A percentile compares a stretch with the other conserved stretches of the same genome.
These are phyloP conservation scores for Pseudoips prasinana DNA, from an alignment of 2,888 invertebrate genomes.

Conservation along the genomic window DNA sequence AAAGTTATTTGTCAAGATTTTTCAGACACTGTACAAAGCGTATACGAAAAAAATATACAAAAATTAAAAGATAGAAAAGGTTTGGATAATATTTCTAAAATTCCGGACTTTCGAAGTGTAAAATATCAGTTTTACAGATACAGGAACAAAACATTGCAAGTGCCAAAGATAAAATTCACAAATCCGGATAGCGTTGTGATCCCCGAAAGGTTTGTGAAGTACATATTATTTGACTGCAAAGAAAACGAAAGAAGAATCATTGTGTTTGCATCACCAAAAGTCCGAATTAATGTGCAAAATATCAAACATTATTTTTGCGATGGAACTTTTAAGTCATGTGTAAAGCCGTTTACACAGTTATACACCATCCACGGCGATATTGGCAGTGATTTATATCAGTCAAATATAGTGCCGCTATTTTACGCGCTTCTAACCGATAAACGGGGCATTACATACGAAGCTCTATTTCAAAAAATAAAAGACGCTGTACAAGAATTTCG, in stretches of 20 bases:
- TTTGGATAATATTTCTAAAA: background rate
- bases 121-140: background rate
- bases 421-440: slow-evolving; percentile 12
- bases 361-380: slow-evolving; percentile 14
- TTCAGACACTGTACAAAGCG: too few relatives aligned
- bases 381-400: slow-evolving; percentile 6
- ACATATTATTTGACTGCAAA: background rate
- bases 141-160: background rate
- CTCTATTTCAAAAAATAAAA: slow-evolving; percentile 11
- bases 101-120: background rate
- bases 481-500: slow-evolving; percentile 7
- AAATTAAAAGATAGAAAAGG: background rate
- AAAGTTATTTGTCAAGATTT: too few relatives aligned
- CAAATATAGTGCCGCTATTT: slow-evolving; percentile 12
- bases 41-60: too few relatives aligned
- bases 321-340: slow-evolving; percentile 12
- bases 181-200: background rate
- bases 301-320: slow-evolving; percentile 6
- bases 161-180: background rate
- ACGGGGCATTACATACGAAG: slow-evolving; percentile 9
- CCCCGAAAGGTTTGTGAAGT: background rate
- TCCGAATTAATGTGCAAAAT: background rate
- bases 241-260: background rate
- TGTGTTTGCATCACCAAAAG: background rate
- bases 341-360: slow-evolving; percentile 8